Evolutionary conservation across 2,113 vertebrate genomes (phyloP), one percentile per base, ranked within the genome.

Genomic region (Podiceps cristatus): DNA sequence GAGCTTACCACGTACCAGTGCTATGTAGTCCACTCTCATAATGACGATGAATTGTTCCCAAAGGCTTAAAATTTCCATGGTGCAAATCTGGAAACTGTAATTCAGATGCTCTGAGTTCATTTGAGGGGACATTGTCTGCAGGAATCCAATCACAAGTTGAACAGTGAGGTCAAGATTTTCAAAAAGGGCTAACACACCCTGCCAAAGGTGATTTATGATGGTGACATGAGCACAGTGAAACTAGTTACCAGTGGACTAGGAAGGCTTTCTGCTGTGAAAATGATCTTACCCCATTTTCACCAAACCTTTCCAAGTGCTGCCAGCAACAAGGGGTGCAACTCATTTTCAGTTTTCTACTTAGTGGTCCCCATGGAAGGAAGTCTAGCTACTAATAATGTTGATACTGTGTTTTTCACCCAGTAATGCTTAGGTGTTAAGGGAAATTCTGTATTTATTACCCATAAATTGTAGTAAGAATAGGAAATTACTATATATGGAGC

Each of bases 81-180:
- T n/a, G 24, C 8, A 42, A 60, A 25, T 29, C 22, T 47, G 33
- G 79, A 69, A 90, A 56, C 37, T 47, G 23, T 60, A 85, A 62
- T 50, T 88, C 62, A 80, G 40, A 28, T 44, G 33, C 20, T 82
- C 4, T 25, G 73, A 59, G 52, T n/a, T 69, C 31, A 10, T 81
- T 31, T 67, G 23, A 80, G 37, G 31, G 25, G 17, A 71, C 0
- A 1, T 16, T 22, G 4, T n/a, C 62, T 71, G 56, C n/a, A 67
- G 52, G 66, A 88, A 92, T 63, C 37, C 69, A 71, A 29, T 71
- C 47, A 42, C 1, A 0, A 11, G 47, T 60, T 4, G 1, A 66
- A 52, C 1, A 0, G 20, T 64, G 60, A 67, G 24, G 47, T 78
- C 87, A 84, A 15, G 0, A 28, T 75, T 1, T 0, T 47, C 52